These are phyloP conservation scores for Marisa cornuarietis DNA, from an alignment of 1,140 invertebrate species.

Conservation along the genomic window DNA sequence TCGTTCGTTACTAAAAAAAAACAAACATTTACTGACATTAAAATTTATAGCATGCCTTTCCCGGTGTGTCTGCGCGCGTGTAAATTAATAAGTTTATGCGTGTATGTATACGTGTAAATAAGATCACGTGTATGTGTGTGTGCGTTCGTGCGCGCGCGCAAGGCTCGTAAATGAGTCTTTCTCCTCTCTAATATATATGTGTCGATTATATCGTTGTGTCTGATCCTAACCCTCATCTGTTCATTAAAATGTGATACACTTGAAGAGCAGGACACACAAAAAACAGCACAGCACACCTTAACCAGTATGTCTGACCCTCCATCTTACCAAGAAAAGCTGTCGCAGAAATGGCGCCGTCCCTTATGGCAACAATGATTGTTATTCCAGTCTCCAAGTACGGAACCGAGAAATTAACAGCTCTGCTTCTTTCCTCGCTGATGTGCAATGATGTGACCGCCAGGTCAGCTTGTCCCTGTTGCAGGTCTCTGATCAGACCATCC, in stretches of 20 bases:
- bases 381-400: slow-evolving; percentile 99
- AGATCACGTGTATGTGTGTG: background rate
- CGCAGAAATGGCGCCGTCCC: slow-evolving; percentile 97
- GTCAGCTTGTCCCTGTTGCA: slow-evolving; percentile 91
- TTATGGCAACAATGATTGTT: slow-evolving; percentile 94
- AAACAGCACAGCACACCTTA: too few relatives aligned
- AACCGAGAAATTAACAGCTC: slow-evolving; percentile 92
- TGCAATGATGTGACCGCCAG: slow-evolving; percentile 97
- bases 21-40: too few relatives aligned
- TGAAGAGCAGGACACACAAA: too few relatives aligned
- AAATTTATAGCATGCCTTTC: too few relatives aligned
- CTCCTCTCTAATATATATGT: too few relatives aligned
- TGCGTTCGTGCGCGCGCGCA: background rate
- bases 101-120: background rate
- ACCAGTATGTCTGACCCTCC: too few relatives aligned
- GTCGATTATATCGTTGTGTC: too few relatives aligned
- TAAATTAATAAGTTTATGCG: too few relatives aligned
- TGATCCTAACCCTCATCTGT: too few relatives aligned
- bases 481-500: slow-evolving; percentile 94
- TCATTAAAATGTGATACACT: too few relatives aligned
- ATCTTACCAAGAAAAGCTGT: slow-evolving; percentile 91
- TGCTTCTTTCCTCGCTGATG: slow-evolving; percentile 93
- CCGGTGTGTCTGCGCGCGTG: background rate
- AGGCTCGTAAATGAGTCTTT: too few relatives aligned
- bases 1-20: too few relatives aligned